Percentiles rank a stretch among this genome's conserved stretches.
Evolutionary conservation across 2,888 invertebrate species (phyloP).

Genomic region (Petrolisthes manimaculis): DNA sequence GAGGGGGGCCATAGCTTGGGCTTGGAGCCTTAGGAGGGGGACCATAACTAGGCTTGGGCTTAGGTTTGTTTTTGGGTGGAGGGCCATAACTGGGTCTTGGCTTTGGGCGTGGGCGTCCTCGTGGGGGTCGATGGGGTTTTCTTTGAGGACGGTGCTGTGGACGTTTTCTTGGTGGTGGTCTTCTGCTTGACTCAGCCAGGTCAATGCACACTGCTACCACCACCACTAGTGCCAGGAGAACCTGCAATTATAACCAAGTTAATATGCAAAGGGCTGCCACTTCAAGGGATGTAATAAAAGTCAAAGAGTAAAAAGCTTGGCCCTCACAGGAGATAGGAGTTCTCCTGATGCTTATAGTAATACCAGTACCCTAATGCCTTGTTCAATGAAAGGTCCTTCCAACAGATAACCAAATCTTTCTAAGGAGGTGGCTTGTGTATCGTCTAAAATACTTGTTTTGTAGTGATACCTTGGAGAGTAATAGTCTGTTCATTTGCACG

Average conservation of each 20-base stretch:
- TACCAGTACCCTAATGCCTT: too few relatives aligned
- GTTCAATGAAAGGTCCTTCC: too few relatives aligned
- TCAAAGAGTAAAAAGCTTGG: too few relatives aligned
- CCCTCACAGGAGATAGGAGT: too few relatives aligned
- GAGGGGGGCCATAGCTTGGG: not conserved
- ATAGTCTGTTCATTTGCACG: too few relatives aligned
- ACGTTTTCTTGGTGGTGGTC: not conserved
- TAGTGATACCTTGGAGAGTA: too few relatives aligned
- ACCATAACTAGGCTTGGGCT: slow-evolving; percentile 29
- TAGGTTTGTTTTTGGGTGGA: slow-evolving; percentile 22
- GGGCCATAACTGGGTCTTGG: slow-evolving; percentile 33
- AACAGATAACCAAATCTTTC: too few relatives aligned
- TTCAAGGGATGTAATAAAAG: too few relatives aligned
- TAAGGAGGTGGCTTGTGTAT: too few relatives aligned
- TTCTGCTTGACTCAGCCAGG: slow-evolving; percentile 9
- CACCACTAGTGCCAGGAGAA: not conserved
- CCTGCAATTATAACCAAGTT: not conserved
- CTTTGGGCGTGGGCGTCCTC: slow-evolving; percentile 21
- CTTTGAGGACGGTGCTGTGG: slow-evolving; percentile 19
- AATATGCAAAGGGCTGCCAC: too few relatives aligned
- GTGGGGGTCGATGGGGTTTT: slow-evolving; percentile 26
- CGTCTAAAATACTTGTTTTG: too few relatives aligned
- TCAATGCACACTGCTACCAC: slow-evolving; percentile 16
- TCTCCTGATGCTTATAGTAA: too few relatives aligned
- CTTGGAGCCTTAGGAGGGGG: slow-evolving; percentile 26